Percentiles rank a stretch among this genome's conserved stretches.
Conservation (phyloP, 64 coral and sea anemone genomes). For the Anthopleura sola region DNA sequence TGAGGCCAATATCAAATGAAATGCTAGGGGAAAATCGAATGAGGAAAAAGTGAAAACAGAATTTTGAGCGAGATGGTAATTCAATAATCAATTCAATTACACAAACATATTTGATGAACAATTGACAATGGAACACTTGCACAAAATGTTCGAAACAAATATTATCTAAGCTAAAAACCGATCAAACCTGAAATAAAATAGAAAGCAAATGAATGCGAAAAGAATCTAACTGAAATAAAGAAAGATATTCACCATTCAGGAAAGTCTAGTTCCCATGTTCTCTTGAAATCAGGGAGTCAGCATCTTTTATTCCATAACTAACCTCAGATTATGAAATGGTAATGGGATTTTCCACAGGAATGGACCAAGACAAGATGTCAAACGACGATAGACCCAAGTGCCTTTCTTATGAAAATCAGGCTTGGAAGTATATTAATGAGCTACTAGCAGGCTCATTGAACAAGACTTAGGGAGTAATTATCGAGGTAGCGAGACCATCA, state of each 20-base stretch:
- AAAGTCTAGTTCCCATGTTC: not conserved
- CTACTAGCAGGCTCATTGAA: not conserved
- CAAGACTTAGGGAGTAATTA: not conserved
- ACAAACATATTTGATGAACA: not conserved
- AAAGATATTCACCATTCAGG: slow-evolving; percentile 17
- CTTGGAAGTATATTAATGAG: not conserved
- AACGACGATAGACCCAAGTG: slow-evolving; percentile 9
- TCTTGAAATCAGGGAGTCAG: not conserved
- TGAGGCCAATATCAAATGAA: not conserved
- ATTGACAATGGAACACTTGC: too few relatives aligned
- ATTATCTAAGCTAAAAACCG: not conserved
- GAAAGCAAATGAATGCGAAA: not conserved
- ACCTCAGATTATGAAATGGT: not conserved
- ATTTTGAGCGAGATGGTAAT: not conserved
- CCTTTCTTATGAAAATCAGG: slow-evolving; percentile 6
- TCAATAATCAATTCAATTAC: not conserved
- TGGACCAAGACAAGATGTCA: slow-evolving; percentile 14
- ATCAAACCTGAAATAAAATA: not conserved
- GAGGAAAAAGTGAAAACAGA: not conserved
- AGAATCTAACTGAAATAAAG: not conserved
- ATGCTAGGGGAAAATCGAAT: not conserved
- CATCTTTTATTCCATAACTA: not conserved
- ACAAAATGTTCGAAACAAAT: too few relatives aligned
- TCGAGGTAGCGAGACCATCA: not conserved
- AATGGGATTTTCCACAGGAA: slow-evolving; percentile 13